Evolutionary conservation across 2,888 invertebrate genomes (phyloP).

Genomic region (Apamea sordens): DNA sequence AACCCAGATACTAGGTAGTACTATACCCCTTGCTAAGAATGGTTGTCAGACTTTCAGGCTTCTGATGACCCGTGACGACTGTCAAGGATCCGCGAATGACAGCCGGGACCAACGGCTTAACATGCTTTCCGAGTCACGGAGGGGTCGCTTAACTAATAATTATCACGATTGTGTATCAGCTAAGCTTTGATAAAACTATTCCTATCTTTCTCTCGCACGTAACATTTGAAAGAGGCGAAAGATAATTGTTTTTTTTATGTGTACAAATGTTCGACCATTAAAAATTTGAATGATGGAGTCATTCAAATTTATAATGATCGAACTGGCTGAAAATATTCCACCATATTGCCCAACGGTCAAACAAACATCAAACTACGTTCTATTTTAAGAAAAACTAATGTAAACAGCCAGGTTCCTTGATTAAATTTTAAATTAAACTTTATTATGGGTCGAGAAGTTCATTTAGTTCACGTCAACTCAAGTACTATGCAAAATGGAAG

Average conservation of each 20-base stretch:
- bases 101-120: too few relatives aligned
- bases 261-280: too few relatives aligned
- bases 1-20: too few relatives aligned
- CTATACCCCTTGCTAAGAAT: too few relatives aligned
- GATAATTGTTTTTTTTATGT: neutral
- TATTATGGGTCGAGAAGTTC: constrained; percentile 37
- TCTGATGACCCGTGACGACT: too few relatives aligned
- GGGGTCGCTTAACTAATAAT: too few relatives aligned
- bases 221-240: neutral
- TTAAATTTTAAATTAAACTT: constrained; percentile 69
- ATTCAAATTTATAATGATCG: neutral
- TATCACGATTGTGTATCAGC: too few relatives aligned
- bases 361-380: constrained; percentile 28
- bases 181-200: too few relatives aligned
- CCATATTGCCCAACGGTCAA: constrained; percentile 8
- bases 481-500: constrained; percentile 46
- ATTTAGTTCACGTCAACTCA: constrained; percentile 53
- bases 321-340: constrained; percentile 28
- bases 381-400: constrained; percentile 33
- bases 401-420: constrained; percentile 44
- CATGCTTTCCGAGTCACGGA: too few relatives aligned
- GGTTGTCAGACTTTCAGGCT: too few relatives aligned
- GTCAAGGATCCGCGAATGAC: too few relatives aligned
- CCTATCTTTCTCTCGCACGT: neutral
- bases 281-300: too few relatives aligned